phyloP scores from a whole-genome alignment of 2,113 vertebrate genomes.

The Clarias macrocephalus region DNA sequence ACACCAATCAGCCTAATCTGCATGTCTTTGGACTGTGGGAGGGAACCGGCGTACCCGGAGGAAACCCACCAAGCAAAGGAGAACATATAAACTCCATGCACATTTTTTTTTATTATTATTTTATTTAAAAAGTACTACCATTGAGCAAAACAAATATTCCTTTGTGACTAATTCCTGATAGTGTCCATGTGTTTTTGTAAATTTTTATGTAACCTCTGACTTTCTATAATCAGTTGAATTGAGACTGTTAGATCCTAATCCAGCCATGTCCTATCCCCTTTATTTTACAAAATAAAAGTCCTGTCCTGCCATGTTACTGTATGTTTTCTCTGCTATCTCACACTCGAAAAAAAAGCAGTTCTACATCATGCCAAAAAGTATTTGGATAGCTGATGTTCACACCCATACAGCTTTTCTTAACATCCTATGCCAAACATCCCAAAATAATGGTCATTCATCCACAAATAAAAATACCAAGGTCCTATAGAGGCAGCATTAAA shows the following conservation, averaged over 20 bases:
- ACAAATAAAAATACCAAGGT: background rate
- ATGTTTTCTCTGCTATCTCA: no score
- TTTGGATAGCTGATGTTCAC: background rate
- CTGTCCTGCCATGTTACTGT: background rate
- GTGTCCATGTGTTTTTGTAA: no score
- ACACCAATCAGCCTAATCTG: no score
- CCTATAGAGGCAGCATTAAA: no score
- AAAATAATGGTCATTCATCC: background rate
- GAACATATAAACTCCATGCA: no score
- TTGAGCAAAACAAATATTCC: background rate
- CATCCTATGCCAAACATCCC: background rate
- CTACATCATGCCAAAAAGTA: background rate
- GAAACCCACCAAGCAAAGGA: no score
- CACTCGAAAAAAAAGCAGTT: background rate
- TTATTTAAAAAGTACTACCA: background rate
- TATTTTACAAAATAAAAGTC: no score
- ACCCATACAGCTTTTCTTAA: background rate
- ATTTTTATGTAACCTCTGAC: background rate
- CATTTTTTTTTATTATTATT: no score
- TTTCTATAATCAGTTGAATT: background rate
- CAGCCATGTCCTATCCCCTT: background rate
- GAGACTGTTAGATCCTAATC: background rate
- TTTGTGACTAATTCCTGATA: no score
- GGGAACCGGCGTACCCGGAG: no score
- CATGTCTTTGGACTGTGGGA: no score